Evolutionary conservation across 2,113 vertebrate genomes (phyloP).

Genomic region (Procavia capensis): DNA sequence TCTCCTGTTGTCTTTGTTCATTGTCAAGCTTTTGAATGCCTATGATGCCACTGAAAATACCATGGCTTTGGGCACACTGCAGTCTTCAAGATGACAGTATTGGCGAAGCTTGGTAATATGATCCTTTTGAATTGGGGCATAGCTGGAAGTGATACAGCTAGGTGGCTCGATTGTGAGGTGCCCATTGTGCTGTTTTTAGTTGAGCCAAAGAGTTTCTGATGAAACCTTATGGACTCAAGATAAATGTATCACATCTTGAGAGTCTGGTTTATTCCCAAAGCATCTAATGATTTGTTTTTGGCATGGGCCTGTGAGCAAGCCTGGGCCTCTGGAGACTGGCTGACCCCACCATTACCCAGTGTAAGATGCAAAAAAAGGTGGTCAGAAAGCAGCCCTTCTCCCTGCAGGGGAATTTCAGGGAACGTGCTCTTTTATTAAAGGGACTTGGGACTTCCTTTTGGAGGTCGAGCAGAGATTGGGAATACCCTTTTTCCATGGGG

Average conservation of each 20-base stretch:
- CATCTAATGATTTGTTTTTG: not conserved
- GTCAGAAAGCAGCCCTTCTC: not conserved
- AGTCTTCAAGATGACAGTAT: no score
- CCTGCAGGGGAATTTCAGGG: slow-evolving; percentile 6
- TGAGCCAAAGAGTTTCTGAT: slow-evolving; percentile 35
- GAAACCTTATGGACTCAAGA: slow-evolving; percentile 49
- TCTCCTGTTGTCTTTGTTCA: no score
- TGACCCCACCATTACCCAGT: not conserved
- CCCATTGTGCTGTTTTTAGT: slow-evolving; percentile 4
- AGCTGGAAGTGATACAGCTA: not conserved
- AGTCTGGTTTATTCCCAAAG: not conserved
- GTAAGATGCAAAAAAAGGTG: slow-evolving; percentile 51
- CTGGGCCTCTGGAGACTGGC: not conserved
- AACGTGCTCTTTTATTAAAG: not conserved
- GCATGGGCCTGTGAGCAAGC: not conserved
- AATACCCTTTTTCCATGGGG: not conserved
- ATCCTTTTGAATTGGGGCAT: slow-evolving; percentile 11
- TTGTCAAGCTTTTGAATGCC: no score
- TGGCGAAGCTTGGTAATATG: not conserved
- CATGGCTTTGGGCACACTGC: no score
- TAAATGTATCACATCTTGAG: not conserved
- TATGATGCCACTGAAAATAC: no score
- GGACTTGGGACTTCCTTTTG: not conserved
- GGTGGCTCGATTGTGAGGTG: slow-evolving; percentile 12
- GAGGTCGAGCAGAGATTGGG: not conserved